These are phyloP conservation scores for Prorops nasuta DNA, from an alignment of 1,140 invertebrate genomes.

Conservation along the genomic window DNA sequence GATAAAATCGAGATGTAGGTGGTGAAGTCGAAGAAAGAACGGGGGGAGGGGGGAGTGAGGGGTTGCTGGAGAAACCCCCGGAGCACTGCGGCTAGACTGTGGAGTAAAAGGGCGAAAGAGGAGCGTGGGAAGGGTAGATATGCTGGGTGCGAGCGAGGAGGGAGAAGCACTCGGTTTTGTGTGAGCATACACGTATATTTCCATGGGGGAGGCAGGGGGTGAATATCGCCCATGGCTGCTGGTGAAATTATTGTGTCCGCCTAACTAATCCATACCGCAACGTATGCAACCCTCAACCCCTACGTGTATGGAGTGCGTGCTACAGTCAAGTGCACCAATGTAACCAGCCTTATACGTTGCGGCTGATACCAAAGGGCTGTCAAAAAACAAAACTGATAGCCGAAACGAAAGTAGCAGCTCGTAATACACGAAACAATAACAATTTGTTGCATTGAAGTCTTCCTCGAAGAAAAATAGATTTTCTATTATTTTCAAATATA, in stretches of 20 bases:
- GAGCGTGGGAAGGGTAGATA: constrained; percentile 5
- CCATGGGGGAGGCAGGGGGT: constrained; percentile 10
- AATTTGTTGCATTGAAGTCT: no score
- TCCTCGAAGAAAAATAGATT: no score
- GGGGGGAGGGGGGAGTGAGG: no score
- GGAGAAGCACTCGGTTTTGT: no score
- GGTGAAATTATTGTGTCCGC: constrained; percentile 49
- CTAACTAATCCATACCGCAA: constrained; percentile 53
- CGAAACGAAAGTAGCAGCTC: no score
- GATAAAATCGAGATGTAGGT: no score
- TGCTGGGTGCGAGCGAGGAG: neutral
- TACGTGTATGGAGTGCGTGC: constrained; percentile 40
- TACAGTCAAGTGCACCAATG: constrained; percentile 51
- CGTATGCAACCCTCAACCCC: constrained; percentile 42
- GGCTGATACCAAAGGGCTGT: constrained; percentile 31
- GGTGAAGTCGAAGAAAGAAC: no score
- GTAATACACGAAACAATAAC: no score
- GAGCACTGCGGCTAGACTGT: no score
- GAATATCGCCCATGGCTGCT: constrained; percentile 26
- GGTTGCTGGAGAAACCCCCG: constrained; percentile 10
- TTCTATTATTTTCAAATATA: no score
- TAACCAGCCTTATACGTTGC: constrained; percentile 34
- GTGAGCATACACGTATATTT: no score
- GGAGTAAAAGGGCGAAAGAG: neutral
- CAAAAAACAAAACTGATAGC: no score